A percentile compares a stretch with the other conserved stretches of the same genome.
Evolutionary conservation across 2,113 vertebrate species (phyloP).

Genomic region (Tretioscincus oriximinensis): DNA sequence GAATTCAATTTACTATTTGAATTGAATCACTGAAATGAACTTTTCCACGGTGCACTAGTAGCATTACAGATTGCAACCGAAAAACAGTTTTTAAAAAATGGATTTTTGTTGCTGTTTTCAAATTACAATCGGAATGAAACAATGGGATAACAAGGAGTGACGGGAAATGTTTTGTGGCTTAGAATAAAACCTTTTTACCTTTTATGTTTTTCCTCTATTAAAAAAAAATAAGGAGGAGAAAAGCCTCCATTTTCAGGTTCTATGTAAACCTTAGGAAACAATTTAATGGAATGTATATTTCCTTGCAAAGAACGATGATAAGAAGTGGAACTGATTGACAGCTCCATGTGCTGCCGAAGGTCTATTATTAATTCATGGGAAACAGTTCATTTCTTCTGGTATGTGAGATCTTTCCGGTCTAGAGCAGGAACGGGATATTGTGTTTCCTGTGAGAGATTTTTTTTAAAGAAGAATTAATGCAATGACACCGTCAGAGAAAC

Average conservation of each 20-base stretch:
- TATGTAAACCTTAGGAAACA: not conserved
- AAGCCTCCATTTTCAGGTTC: not conserved
- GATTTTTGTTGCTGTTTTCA: too few species aligned
- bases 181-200: not conserved
- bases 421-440: slow-evolving; percentile 41
- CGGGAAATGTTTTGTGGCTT: not conserved
- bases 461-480: not conserved
- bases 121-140: too few species aligned
- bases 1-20: too few species aligned
- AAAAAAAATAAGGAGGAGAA: not conserved
- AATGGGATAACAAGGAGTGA: too few species aligned
- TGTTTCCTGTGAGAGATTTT: slow-evolving; percentile 5
- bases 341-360: slow-evolving; percentile 41
- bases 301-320: slow-evolving; percentile 23
- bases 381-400: slow-evolving; percentile 41
- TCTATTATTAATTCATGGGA: slow-evolving; percentile 40
- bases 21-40: too few species aligned
- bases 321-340: slow-evolving; percentile 65
- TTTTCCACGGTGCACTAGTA: not conserved
- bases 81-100: not conserved
- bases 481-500: not conserved
- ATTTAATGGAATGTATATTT: not conserved
- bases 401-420: slow-evolving; percentile 50
- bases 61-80: not conserved
- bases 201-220: not conserved